A percentile compares a stretch with the other conserved stretches of the same genome.
phyloP scores from a whole-genome alignment of 2,888 invertebrate species.

The Octodonta nipae region DNA sequence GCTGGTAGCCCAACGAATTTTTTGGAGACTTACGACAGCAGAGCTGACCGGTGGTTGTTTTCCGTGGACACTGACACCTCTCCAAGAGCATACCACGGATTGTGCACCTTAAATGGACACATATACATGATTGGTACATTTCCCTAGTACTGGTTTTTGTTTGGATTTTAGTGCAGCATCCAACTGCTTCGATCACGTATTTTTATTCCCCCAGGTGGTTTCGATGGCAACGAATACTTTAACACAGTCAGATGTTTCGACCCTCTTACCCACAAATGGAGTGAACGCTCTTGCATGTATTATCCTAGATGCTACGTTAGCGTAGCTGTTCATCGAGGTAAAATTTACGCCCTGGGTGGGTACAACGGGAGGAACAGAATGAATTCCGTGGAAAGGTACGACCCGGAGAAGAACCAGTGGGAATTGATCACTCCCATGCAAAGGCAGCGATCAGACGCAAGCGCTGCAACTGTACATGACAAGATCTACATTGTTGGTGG shows the following conservation, averaged over 20 bases:
- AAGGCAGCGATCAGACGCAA: slow-evolving; percentile 63
- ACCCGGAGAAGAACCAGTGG: slow-evolving; percentile 66
- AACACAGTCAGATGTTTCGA: slow-evolving; percentile 69
- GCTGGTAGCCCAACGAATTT: slow-evolving; percentile 73
- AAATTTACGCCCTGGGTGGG: slow-evolving; percentile 73
- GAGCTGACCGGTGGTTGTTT: slow-evolving; percentile 66
- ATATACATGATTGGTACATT: slow-evolving; percentile 56
- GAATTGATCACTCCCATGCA: slow-evolving; percentile 63
- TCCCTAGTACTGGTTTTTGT: background rate
- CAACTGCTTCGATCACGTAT: background rate
- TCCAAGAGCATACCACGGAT: slow-evolving; percentile 65
- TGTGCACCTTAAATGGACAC: slow-evolving; percentile 54
- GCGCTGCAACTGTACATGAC: slow-evolving; percentile 53
- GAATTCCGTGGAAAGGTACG: slow-evolving; percentile 65
- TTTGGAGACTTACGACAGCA: slow-evolving; percentile 63
- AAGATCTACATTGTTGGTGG: slow-evolving; percentile 34
- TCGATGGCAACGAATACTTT: slow-evolving; percentile 65
- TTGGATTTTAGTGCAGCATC: background rate
- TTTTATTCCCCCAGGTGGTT: slow-evolving; percentile 45
- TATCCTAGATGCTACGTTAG: slow-evolving; percentile 64
- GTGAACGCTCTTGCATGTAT: slow-evolving; percentile 65
- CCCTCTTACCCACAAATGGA: slow-evolving; percentile 63
- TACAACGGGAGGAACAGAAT: slow-evolving; percentile 67
- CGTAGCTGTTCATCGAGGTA: slow-evolving; percentile 52
- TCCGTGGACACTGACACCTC: slow-evolving; percentile 52